These are phyloP conservation scores for Alsophila aescularia DNA, from an alignment of 2,888 invertebrate genomes.

Conservation along the genomic window DNA sequence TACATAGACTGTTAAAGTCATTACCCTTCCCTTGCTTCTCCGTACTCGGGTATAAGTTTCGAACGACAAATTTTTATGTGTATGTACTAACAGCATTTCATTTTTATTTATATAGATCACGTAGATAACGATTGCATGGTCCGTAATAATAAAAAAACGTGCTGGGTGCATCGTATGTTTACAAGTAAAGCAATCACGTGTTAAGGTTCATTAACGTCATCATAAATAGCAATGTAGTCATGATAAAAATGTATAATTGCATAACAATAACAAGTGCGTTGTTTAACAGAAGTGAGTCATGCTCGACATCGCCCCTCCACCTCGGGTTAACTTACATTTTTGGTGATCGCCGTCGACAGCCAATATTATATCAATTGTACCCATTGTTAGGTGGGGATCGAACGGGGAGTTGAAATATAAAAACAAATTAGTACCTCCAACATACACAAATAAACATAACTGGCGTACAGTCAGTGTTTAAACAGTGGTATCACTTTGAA, in stretches of 20 bases:
- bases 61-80: too few species aligned
- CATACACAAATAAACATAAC: constrained; percentile 49
- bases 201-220: constrained; percentile 24
- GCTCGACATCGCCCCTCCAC: constrained; percentile 56
- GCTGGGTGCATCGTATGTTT: constrained; percentile 17
- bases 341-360: constrained; percentile 63
- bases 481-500: constrained; percentile 8
- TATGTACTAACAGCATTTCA: too few species aligned
- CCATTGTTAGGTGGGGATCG: constrained; percentile 77
- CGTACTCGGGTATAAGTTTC: too few species aligned
- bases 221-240: constrained; percentile 30
- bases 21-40: too few species aligned
- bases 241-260: too few species aligned
- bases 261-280: constrained; percentile 45
- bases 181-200: constrained; percentile 35
- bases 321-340: constrained; percentile 73
- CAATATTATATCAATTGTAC: constrained; percentile 68
- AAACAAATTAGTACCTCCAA: constrained; percentile 80
- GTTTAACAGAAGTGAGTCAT: constrained; percentile 58
- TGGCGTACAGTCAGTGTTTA: constrained; percentile 40
- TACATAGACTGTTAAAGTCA: too few species aligned
- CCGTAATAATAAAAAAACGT: constrained; percentile 3
- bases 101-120: too few species aligned
- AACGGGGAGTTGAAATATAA: constrained; percentile 72
- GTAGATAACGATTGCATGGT: too few species aligned